Evolutionary conservation across 1,140 invertebrate genomes (phyloP), one percentile per base, ranked within the genome.

Genomic region (Leguminivora glycinivorella): DNA sequence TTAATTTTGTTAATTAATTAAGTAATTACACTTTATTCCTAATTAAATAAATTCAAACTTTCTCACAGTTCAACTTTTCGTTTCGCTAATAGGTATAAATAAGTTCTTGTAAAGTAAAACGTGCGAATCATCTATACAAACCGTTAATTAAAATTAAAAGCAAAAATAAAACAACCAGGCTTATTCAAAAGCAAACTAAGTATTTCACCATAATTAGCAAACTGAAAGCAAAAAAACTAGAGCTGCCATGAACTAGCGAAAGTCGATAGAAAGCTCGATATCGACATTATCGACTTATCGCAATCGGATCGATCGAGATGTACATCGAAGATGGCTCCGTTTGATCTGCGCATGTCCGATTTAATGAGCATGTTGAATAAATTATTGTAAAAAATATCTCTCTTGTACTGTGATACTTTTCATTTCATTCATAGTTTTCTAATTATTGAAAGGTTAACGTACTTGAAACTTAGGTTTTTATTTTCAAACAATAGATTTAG

Each of bases 191-290:
- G 47, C 47, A 52, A n/a, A n/a, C n/a, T n/a, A n/a, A 43, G 40
- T 52, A 22, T 9, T 47, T 47, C 4, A 9, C 14, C 2, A 19
- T 22, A 52, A 52, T 52, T 52, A 52, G 7, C 17, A 22, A 52
- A 52, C 47, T 52, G 47, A 52, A 22, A 52, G 58, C 58, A 63
- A 63, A 63, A 63, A 29, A 63, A 63, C 58, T 63, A 63, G 58
- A 63, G 58, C 14, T 63, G 58, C 29, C 6, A 38, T 47, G n/a
- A 47, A 47, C 43, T 47, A 63, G 58, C 58, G 58, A 63, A 63
- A 63, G 58, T 63, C 58, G 58, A 63, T 63, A 63, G 58, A 63
- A 63, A 63, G 58, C 58, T 63, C 58, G 58, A 17, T n/a, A n/a
- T n/a, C n/a, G n/a, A n/a, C n/a, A 17, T 63, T 63, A 34, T 63